Evolutionary conservation across 2,797 vertebrate genomes (phyloP), one percentile per base, ranked within the genome.

Genomic region (Heteromormyrus szaboi): DNA sequence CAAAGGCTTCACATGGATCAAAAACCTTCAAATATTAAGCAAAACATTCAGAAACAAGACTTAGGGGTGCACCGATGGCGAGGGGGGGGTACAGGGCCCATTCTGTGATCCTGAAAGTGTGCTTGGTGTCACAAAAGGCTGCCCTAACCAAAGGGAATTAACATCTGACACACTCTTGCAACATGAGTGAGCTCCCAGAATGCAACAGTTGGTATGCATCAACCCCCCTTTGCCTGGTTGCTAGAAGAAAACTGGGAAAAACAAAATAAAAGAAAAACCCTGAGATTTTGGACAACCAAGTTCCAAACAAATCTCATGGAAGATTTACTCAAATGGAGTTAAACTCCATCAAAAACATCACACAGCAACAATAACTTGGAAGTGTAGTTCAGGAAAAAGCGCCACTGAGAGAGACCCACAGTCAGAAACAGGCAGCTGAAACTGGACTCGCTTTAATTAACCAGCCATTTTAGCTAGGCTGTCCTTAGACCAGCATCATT

Each of bases 1-100:
- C 87, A 89, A 90, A 56, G 90, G 89, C 9, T 91, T 89, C 50
- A 90, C 65, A 83, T 90, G 56, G 91, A 88, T 90, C 0, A 89
- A 89, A 89, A 79, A 91, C 88, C 89, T 65, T 85, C 41, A 89
- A 44, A 85, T 51, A 48, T 68, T 65, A 85, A 25, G 8, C 81
- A 85, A 85, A 33, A 86, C 59, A 89, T 51, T 48, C 37, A 59
- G 33, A 51, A 62, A 86, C n/a, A 86, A 62, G 37, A 79, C 79
- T 72, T 85, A 89, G 88, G 88, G 88, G 88, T 89, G 88, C 88
- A 89, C 88, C 88, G 88, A 89, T 89, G 85, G 50, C 3, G 25
- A 62, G 3, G 86, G 17, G 22, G 29, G 37, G 37, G 37, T 37
- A 44, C 17, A 33, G 37, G 29, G 12, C 33, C 33, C 7, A 54